Percentiles rank a stretch among this genome's conserved stretches.
Evolutionary conservation across 2,888 invertebrate genomes (phyloP).

Genomic region (Sisyra terminalis): DNA sequence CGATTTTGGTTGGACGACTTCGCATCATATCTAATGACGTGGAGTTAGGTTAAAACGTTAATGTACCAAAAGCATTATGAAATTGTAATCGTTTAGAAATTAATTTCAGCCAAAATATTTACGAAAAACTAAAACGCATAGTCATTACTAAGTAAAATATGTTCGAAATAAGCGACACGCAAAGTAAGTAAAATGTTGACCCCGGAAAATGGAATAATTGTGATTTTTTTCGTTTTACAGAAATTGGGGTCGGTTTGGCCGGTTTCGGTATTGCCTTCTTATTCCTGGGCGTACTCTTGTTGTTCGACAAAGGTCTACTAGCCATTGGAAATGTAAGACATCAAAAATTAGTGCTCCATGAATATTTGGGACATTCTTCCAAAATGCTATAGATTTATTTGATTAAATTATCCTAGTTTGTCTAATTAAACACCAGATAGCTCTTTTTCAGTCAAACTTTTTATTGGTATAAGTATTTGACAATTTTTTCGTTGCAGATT

Average conservation of each 20-base stretch:
- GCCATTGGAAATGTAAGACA: constrained; percentile 97
- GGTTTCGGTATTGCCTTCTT: constrained; percentile 93
- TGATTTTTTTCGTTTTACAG: too few species aligned
- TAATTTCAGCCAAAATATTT: not conserved
- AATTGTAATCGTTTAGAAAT: constrained; percentile 10
- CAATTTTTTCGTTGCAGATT: constrained; percentile 48
- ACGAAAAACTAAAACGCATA: not conserved
- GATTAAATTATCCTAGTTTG: constrained; percentile 1
- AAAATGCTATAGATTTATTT: not conserved
- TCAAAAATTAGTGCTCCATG: not conserved
- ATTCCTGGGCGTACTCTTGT: constrained; percentile 78
- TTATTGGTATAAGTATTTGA: too few species aligned
- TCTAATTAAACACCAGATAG: too few species aligned
- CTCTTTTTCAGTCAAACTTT: too few species aligned
- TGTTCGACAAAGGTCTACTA: constrained; percentile 92
- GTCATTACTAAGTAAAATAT: constrained; percentile 27
- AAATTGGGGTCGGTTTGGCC: constrained; percentile 93
- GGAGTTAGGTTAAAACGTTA: constrained; percentile 10
- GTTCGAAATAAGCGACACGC: constrained; percentile 72
- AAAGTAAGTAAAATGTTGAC: too few species aligned
- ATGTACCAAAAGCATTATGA: constrained; percentile 3
- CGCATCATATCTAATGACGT: constrained; percentile 12
- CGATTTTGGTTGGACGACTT: not conserved
- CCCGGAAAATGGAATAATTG: too few species aligned
- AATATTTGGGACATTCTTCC: not conserved